Percentiles rank a stretch among this genome's conserved stretches.
Evolutionary conservation across 2,888 invertebrate species (phyloP).

Genomic region (Scaptomyza polygonia): DNA sequence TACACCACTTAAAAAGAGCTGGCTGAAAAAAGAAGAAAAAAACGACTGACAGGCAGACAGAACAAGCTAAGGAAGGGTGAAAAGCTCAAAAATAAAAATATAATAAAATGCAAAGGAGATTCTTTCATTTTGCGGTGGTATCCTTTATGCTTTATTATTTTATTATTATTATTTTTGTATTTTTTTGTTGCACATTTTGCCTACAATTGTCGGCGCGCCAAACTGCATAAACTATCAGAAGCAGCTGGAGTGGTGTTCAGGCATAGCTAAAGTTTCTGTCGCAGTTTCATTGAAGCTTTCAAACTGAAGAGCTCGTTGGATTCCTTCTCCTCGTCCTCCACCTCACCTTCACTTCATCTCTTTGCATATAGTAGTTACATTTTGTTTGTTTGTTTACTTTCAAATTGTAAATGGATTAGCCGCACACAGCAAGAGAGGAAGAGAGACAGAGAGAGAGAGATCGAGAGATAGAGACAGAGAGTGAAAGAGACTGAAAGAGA

Average conservation of each 20-base stretch:
- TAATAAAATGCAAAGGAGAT: constrained; percentile 26
- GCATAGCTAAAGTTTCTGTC: constrained; percentile 44
- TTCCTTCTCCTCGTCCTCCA: neutral
- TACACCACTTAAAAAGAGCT: constrained; percentile 16
- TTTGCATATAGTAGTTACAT: constrained; percentile 48
- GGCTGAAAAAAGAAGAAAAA: constrained; percentile 8
- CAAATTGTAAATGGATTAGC: constrained; percentile 77
- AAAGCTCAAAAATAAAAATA: constrained; percentile 1
- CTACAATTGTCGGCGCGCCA: constrained; percentile 23
- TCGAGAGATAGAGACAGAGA: neutral
- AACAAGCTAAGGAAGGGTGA: neutral
- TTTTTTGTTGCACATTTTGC: constrained; percentile 13
- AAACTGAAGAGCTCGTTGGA: constrained; percentile 35
- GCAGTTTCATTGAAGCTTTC: constrained; percentile 63
- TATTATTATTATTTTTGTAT: neutral
- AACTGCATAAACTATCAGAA: constrained; percentile 31
- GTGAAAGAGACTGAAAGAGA: constrained; percentile 13
- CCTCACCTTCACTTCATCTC: neutral
- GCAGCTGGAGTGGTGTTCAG: constrained; percentile 21
- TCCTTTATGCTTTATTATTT: constrained; percentile 26
- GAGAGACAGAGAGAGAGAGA: constrained; percentile 1
- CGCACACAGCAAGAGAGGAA: constrained; percentile 28
- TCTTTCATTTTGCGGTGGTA: constrained; percentile 25
- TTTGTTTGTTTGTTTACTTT: constrained; percentile 78
- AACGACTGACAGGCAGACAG: constrained; percentile 9